Evolutionary conservation across 2,113 vertebrate genomes (phyloP).

Genomic region (Phrynosoma platyrhinos): DNA sequence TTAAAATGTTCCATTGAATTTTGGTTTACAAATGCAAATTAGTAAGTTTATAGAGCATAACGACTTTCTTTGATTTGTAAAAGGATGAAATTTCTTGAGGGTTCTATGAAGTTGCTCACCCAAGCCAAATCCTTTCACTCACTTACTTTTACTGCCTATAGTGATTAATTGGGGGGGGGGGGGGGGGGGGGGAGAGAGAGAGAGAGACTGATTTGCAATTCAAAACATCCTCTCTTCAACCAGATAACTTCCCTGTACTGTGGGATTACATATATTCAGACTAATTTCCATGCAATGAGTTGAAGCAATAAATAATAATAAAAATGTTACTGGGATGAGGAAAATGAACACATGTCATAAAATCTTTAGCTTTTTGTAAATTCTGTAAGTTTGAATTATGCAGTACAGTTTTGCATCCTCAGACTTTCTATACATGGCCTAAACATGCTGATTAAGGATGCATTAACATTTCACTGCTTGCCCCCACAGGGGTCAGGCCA

Average conservation of each 20-base stretch:
- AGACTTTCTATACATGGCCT: too few species aligned
- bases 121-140: conserved; percentile 38
- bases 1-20: conserved; percentile 12
- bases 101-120: conserved; percentile 45
- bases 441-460: neutral
- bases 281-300: neutral
- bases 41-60: conserved; percentile 37
- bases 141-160: conserved; percentile 28
- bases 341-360: neutral
- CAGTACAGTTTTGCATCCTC: neutral
- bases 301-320: neutral
- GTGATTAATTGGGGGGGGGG: conserved; percentile 47
- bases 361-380: neutral
- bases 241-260: neutral
- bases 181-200: conserved; percentile 14
- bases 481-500: too few species aligned
- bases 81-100: conserved; percentile 50
- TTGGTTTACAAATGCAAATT: neutral
- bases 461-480: neutral
- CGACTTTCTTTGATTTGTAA: conserved; percentile 53
- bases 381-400: neutral
- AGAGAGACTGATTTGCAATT: conserved; percentile 48
- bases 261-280: neutral
- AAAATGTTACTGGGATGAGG: neutral
- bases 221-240: conserved; percentile 32